Base-by-base conservation (phyloP, 2,797 vertebrate species). In the Phoxinus dragarum region DNA sequence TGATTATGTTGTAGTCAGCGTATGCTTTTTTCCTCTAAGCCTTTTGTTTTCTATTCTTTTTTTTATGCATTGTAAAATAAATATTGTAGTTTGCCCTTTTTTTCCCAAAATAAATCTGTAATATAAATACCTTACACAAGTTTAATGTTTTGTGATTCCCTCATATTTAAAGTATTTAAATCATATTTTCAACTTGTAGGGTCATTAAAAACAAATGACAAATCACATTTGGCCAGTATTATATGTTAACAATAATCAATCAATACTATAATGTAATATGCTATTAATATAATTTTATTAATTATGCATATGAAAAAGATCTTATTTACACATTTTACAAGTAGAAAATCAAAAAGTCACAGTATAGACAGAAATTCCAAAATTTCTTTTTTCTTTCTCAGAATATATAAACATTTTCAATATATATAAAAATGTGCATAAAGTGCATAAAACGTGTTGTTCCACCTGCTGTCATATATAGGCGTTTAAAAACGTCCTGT, bases 391-490 rank as follows among this genome's bases (percentile, higher is more conserved):
- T 47, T 4, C 14, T 75, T 38, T 21, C 34, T 59, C 10, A 34
- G 19, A 16, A n/a, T 59, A 59, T 59, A 5, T n/a, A 49, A 49
- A 49, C 47, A 49, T 52, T 19, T 52, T 52, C 6, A n/a, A 72
- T 23, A 73, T 36, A 40, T 23, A 64, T 14, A 23, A 49, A 47
- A 77, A 40, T 78, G 54, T 78, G 38, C 36, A 56, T 56, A 59
- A 79, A 21, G 71, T 82, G 69, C 71, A 75, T 61, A 44, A 34
- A 52, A 8, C 1, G 34, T 73, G 36, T 19, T 2, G 9, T 38
- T 78, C 74, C 69, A 34, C 82, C 71, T 75, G 83, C 5, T 42
- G 19, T 75, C n/a, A 34, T 31, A 68, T 52, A n/a, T 21, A 27
- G 38, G 17, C 19, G 64, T 74, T 16, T 16, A 54, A 69, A n/a